Evolutionary conservation across 2,797 vertebrate genomes (phyloP).

Genomic region (Crypturellus tataupa): DNA sequence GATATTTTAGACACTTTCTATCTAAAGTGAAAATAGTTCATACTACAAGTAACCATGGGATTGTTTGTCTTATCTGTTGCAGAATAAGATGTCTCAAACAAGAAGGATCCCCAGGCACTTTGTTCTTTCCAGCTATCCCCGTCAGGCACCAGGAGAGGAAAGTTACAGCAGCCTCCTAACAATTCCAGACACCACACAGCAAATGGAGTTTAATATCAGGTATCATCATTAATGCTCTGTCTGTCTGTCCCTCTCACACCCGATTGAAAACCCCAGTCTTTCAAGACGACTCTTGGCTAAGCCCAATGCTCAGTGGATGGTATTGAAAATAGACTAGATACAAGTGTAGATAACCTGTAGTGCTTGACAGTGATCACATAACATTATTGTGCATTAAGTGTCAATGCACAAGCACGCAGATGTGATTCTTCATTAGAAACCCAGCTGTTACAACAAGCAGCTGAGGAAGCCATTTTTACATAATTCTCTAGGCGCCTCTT

Average conservation of each 20-base stretch:
- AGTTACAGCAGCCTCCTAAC: conserved; percentile 33
- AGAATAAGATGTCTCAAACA: conserved; percentile 75
- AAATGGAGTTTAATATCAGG: conserved; percentile 76
- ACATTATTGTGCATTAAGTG: conserved; percentile 18
- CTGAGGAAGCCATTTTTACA: conserved; percentile 64
- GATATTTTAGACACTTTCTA: neutral
- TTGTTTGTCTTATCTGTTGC: neutral
- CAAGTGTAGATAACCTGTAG: conserved; percentile 39
- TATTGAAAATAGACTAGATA: conserved; percentile 7
- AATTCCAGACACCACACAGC: conserved; percentile 59
- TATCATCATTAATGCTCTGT: conserved; percentile 49
- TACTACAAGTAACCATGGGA: neutral
- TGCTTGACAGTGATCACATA: neutral
- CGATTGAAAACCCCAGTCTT: neutral
- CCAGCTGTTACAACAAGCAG: conserved; percentile 70
- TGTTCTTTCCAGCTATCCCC: conserved; percentile 46
- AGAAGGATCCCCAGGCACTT: conserved; percentile 38
- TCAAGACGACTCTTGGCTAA: neutral
- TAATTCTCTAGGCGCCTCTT: conserved; percentile 62
- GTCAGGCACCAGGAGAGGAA: conserved; percentile 37
- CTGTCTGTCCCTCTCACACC: neutral
- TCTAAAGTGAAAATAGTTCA: neutral
- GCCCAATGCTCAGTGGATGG: neutral
- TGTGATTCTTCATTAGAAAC: conserved; percentile 40
- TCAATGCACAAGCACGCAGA: neutral